Evolutionary conservation across 2,113 vertebrate genomes (phyloP), one percentile per base, ranked within the genome.

Genomic region (Leucoraja erinaceus): DNA sequence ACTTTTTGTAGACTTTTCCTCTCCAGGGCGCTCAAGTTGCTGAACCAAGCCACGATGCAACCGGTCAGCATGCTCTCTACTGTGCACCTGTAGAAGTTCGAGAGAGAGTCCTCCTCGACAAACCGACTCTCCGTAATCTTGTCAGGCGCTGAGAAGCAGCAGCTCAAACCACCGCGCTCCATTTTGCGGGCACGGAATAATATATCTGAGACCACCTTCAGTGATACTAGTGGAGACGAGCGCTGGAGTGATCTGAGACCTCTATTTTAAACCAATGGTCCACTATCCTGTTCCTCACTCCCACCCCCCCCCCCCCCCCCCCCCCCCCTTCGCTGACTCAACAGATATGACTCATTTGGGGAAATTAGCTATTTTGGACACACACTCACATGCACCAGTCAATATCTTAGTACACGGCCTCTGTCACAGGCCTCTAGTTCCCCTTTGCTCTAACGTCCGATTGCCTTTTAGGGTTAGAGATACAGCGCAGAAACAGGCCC

Each of bases 81-180:
- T n/a, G n/a, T n/a, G n/a, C n/a, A n/a, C n/a, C n/a, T n/a, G n/a
- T n/a, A n/a, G n/a, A n/a, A n/a, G n/a, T n/a, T n/a, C n/a, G n/a
- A n/a, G n/a, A n/a, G n/a, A n/a, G n/a, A n/a, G n/a, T n/a, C n/a
- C n/a, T n/a, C n/a, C 3, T 3, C 38, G 38, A 3, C 38, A 47
- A n/a, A n/a, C n/a, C n/a, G n/a, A n/a, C n/a, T n/a, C n/a, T n/a
- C n/a, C n/a, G n/a, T n/a, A n/a, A n/a, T n/a, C n/a, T n/a, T n/a
- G n/a, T n/a, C n/a, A n/a, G n/a, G n/a, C n/a, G n/a, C n/a, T 3
- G 0, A 3, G 3, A 3, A 47, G 3, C 38, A 3, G 38, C 38
- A 47, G 38, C 38, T 47, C 38, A 3, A 47, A 0, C 38, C 38
- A 47, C 38, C 3, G 38, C 38, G n/a, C n/a, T 47, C 38, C 38